Conservation (phyloP, 2,888 invertebrate genomes). For the Sphaerophoria taeniata region DNA sequence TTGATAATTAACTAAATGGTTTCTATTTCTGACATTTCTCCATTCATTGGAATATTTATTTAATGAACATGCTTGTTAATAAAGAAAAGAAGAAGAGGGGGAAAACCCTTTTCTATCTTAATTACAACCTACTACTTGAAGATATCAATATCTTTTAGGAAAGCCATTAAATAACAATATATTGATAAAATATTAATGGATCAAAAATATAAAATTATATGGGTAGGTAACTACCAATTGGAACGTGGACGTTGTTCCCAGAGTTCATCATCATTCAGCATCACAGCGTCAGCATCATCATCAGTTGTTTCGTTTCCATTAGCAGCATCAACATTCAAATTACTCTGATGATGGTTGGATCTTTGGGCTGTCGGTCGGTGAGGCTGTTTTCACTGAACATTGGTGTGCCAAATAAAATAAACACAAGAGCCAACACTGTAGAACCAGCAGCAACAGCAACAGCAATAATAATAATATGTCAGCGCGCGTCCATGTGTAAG, state of each 20-base stretch:
- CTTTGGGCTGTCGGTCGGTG: neutral
- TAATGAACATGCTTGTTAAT: too few species aligned
- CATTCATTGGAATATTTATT: too few species aligned
- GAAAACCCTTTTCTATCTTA: constrained; percentile 5
- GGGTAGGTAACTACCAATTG: constrained; percentile 24
- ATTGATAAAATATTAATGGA: constrained; percentile 31
- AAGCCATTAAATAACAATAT: constrained; percentile 28
- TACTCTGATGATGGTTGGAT: neutral
- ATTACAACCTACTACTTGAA: constrained; percentile 15
- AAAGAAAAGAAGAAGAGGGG: too few species aligned
- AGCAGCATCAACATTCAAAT: constrained; percentile 12
- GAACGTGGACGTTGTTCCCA: constrained; percentile 11
- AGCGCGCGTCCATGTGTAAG: neutral
- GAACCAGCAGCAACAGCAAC: neutral
- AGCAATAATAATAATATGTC: neutral
- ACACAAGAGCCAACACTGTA: constrained; percentile 1
- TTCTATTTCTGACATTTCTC: too few species aligned
- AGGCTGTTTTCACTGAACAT: neutral
- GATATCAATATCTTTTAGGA: constrained; percentile 35
- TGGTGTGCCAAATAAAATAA: constrained; percentile 36
- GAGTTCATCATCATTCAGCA: constrained; percentile 21
- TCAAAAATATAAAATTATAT: constrained; percentile 29
- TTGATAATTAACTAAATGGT: too few species aligned
- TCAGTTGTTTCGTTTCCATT: constrained; percentile 22
- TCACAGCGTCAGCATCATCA: constrained; percentile 4